phyloP scores from a whole-genome alignment of 2,113 vertebrate genomes.

The Capreolus pygargus region DNA sequence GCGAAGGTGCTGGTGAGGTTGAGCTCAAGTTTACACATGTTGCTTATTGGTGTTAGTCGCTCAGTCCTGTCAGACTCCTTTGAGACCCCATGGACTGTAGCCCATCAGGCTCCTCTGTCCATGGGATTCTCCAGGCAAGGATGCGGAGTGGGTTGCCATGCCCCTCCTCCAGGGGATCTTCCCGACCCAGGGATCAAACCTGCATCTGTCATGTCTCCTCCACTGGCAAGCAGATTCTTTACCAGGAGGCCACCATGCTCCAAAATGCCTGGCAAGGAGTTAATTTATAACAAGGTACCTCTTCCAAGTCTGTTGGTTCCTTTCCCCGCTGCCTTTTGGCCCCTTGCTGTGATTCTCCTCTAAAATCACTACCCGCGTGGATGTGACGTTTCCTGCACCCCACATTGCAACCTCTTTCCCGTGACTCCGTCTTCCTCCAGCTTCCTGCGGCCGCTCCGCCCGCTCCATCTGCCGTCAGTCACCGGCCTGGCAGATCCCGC shows the following conservation, averaged over 20 bases:
- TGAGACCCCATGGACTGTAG: neutral
- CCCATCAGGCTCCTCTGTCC: neutral
- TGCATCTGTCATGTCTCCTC: neutral
- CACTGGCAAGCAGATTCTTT: neutral
- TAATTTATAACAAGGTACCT: fast-evolving
- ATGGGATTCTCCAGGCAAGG: neutral
- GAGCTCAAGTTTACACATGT: fast-evolving
- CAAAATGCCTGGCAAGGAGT: fast-evolving
- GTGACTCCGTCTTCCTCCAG: fast-evolving
- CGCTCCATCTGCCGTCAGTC: fast-evolving
- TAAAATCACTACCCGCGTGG: neutral
- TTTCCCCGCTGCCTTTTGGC: neutral
- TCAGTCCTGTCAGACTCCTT: fast-evolving
- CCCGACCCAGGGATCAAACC: neutral
- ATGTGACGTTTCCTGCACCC: fast-evolving
- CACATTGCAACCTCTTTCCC: fast-evolving
- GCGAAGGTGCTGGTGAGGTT: neutral
- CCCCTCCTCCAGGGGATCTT: neutral
- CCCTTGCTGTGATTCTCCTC: neutral
- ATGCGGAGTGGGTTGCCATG: neutral
- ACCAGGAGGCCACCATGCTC: neutral
- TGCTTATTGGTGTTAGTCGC: neutral
- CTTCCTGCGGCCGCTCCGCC: too few relatives aligned
- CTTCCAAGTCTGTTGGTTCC: neutral
- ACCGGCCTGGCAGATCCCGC: fast-evolving